Conservation (phyloP, 2,888 invertebrate genomes). For the Synanthedon andrenaeformis region DNA sequence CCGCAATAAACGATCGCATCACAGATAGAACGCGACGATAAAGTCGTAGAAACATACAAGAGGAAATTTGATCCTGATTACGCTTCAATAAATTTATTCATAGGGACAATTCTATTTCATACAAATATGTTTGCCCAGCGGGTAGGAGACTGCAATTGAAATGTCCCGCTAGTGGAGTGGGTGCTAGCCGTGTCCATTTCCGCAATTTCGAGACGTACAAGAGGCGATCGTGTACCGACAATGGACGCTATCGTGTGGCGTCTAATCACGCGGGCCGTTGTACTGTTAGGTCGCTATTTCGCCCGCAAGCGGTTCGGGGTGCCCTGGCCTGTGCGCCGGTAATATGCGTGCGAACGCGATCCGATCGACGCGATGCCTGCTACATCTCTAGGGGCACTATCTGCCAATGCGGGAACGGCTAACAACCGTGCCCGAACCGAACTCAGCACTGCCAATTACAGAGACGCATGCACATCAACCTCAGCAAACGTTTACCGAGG, state of each 20-base stretch:
- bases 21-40: not conserved
- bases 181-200: slow-evolving; percentile 63
- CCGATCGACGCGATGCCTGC: slow-evolving; percentile 37
- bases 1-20: slow-evolving; percentile 5
- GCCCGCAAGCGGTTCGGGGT: slow-evolving; percentile 35
- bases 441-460: not conserved
- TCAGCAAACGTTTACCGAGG: not conserved
- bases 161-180: slow-evolving; percentile 61
- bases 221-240: slow-evolving; percentile 67
- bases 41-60: not conserved
- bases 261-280: slow-evolving; percentile 61
- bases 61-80: not conserved
- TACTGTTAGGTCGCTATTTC: slow-evolving; percentile 57
- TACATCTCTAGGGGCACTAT: slow-evolving; percentile 18
- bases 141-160: slow-evolving; percentile 54
- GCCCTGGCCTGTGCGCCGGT: slow-evolving; percentile 24
- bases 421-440: slow-evolving; percentile 28
- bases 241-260: slow-evolving; percentile 66
- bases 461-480: not conserved
- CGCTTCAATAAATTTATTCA: not conserved
- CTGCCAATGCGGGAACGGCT: slow-evolving; percentile 30
- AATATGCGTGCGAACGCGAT: slow-evolving; percentile 69
- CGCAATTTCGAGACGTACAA: slow-evolving; percentile 65
- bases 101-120: slow-evolving; percentile 31
- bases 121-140: slow-evolving; percentile 40